phyloP scores from a whole-genome alignment of 2,888 invertebrate species.

The Pyralis farinalis region DNA sequence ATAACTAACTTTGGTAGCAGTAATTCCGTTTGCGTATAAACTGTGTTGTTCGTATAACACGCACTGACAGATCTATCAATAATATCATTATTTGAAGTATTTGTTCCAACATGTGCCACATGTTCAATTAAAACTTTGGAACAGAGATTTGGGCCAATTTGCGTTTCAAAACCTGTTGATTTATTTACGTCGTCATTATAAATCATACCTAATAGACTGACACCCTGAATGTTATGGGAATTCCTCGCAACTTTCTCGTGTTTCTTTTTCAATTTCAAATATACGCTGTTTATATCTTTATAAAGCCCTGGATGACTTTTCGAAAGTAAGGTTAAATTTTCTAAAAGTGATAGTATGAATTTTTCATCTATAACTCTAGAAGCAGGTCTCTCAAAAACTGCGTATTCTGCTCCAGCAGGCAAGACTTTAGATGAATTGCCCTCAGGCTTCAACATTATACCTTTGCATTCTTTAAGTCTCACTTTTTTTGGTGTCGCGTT shows the following conservation, averaged over 20 bases:
- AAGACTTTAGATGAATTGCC: constrained; percentile 10
- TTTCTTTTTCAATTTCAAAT: constrained; percentile 46
- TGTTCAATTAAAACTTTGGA: not conserved
- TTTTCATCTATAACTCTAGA: constrained; percentile 54
- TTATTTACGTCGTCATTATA: constrained; percentile 41
- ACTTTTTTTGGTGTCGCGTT: constrained; percentile 29
- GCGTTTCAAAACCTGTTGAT: constrained; percentile 31
- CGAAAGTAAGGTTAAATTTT: constrained; percentile 52
- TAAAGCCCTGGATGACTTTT: constrained; percentile 43
- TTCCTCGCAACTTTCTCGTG: constrained; percentile 39
- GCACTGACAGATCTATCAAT: constrained; percentile 9
- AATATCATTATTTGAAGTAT: not conserved
- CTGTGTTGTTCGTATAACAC: not conserved
- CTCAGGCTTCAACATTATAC: constrained; percentile 14
- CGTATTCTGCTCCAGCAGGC: constrained; percentile 20
- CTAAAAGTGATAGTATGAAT: constrained; percentile 54
- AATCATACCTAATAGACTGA: constrained; percentile 55
- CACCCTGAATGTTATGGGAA: constrained; percentile 32
- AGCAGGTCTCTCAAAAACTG: constrained; percentile 37
- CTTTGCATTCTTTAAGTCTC: constrained; percentile 24
- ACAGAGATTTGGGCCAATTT: not conserved
- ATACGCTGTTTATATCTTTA: constrained; percentile 53
- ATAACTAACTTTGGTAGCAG: not conserved
- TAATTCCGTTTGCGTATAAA: not conserved
- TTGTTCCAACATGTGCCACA: not conserved